phyloP scores from a whole-genome alignment of 2,113 vertebrate species.

The Eira barbara region DNA sequence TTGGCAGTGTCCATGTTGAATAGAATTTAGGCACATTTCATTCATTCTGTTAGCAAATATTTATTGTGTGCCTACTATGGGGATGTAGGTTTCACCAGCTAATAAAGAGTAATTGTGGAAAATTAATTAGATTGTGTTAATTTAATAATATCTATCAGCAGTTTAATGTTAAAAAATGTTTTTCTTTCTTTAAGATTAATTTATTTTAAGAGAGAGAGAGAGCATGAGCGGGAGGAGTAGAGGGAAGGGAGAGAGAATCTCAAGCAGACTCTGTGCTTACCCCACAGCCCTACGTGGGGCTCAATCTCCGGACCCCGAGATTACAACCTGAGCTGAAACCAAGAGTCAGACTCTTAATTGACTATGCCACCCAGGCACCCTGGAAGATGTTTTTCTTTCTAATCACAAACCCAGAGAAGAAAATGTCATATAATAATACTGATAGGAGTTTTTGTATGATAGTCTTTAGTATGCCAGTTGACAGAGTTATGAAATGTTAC shows the following conservation, averaged over 20 bases:
- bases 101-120: neutral
- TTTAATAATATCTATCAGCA: neutral
- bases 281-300: neutral
- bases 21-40: neutral
- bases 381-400: conserved; percentile 11
- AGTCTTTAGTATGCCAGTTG: neutral
- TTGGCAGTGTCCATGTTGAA: neutral
- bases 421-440: neutral
- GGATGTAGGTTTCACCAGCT: neutral
- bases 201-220: neutral
- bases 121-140: neutral
- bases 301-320: neutral
- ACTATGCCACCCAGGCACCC: neutral
- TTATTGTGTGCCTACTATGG: neutral
- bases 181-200: neutral
- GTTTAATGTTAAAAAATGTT: conserved; percentile 21
- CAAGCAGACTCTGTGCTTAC: neutral
- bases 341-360: neutral
- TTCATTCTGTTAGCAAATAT: conserved; percentile 20
- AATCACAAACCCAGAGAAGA: neutral
- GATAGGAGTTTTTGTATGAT: conserved; percentile 5
- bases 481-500: neutral
- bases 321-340: neutral
- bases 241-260: neutral
- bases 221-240: neutral